Evolutionary conservation across 2,888 invertebrate genomes (phyloP).

Genomic region (Macropis europaea): DNA sequence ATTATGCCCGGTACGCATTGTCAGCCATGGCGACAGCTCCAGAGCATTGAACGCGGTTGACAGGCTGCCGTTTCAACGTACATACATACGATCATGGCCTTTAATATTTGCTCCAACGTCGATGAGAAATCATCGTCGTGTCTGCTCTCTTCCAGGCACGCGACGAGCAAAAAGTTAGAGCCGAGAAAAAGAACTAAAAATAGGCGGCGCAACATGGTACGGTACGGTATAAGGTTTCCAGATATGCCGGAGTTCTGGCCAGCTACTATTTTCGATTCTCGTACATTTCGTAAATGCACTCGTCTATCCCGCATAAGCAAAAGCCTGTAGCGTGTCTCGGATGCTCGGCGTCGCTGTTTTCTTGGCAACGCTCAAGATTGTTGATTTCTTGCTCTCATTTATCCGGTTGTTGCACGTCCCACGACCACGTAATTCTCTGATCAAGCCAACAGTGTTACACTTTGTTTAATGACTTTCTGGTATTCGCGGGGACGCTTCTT

Average conservation of each 20-base stretch:
- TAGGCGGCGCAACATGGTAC: not conserved
- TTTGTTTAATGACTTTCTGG: constrained; percentile 14
- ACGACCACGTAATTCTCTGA: constrained; percentile 19
- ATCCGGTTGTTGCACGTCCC: constrained; percentile 15
- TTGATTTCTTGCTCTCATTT: constrained; percentile 31
- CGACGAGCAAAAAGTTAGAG: not conserved
- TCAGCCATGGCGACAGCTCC: constrained; percentile 21
- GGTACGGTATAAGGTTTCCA: constrained; percentile 45
- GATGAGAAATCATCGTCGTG: not conserved
- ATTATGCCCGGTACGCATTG: constrained; percentile 27
- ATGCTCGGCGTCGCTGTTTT: constrained; percentile 2
- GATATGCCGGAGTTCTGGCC: constrained; percentile 30
- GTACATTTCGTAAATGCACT: constrained; percentile 42
- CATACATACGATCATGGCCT: constrained; percentile 25
- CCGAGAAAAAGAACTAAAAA: not conserved
- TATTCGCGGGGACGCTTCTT: constrained; percentile 21
- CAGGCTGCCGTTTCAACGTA: constrained; percentile 39
- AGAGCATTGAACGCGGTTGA: constrained; percentile 6
- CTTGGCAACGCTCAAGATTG: constrained; percentile 29
- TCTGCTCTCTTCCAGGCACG: not conserved
- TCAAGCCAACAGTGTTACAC: constrained; percentile 27
- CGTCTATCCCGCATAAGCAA: constrained; percentile 28
- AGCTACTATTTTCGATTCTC: constrained; percentile 44
- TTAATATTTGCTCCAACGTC: not conserved
- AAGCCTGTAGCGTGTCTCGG: constrained; percentile 7